Conservation (phyloP, 2,888 invertebrate genomes). For the Hanleya hanleyi region DNA sequence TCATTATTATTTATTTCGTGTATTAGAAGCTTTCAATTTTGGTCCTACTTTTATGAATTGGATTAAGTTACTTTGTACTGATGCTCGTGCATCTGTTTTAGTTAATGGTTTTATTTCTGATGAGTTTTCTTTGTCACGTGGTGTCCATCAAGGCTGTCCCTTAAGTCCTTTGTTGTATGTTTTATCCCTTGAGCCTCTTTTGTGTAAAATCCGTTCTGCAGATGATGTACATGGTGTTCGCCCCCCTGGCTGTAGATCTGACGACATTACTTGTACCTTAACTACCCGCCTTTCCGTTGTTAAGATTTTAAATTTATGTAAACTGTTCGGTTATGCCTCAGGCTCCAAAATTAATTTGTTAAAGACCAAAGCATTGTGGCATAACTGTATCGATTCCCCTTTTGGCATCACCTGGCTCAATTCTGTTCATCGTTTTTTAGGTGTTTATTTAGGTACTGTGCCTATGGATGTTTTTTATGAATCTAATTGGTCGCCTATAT, state of each 20-base stretch:
- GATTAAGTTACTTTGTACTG: constrained; percentile 41
- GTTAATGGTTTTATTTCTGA: constrained; percentile 4
- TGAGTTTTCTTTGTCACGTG: background rate
- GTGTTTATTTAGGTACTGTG: background rate
- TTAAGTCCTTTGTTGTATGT: constrained; percentile 5
- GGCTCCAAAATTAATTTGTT: constrained; percentile 35
- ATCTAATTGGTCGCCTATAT: background rate
- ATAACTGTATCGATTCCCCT: constrained; percentile 31
- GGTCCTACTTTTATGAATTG: constrained; percentile 33
- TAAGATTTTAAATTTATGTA: constrained; percentile 8
- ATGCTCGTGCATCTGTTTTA: background rate
- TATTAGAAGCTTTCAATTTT: constrained; percentile 39
- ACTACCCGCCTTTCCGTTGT: constrained; percentile 7
- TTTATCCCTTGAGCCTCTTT: background rate
- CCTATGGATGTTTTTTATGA: background rate
- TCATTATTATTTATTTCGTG: constrained; percentile 40
- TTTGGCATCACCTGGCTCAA: constrained; percentile 30
- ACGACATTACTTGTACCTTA: constrained; percentile 16
- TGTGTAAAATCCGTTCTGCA: background rate
- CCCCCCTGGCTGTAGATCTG: constrained; percentile 20
- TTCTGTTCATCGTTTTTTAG: background rate
- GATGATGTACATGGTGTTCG: constrained; percentile 23
- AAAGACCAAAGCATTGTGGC: constrained; percentile 37
- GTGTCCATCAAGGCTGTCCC: constrained; percentile 4
- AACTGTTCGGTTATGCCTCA: constrained; percentile 20